Percentiles rank a stretch among this genome's conserved stretches.
Evolutionary conservation across 2,113 vertebrate genomes (phyloP).

Genomic region (Nothobranchius kuhntae): DNA sequence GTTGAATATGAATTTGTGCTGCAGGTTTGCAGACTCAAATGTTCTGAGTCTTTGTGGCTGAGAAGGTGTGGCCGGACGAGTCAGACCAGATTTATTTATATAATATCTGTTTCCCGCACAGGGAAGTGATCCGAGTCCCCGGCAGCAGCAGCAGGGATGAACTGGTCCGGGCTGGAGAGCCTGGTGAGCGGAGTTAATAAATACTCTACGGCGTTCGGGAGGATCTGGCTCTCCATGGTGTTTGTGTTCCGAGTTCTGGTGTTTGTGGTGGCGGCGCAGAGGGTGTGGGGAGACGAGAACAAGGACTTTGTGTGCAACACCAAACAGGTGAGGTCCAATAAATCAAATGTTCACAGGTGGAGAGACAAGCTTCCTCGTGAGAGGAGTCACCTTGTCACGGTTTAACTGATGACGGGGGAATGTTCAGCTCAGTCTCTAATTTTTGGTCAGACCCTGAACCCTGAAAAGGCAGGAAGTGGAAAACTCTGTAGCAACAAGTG

Average conservation of each 20-base stretch:
- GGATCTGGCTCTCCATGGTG: conserved; percentile 95
- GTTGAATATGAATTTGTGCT: too few relatives aligned
- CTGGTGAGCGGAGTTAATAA: conserved; percentile 91
- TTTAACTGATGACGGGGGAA: too few relatives aligned
- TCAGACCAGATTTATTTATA: too few relatives aligned
- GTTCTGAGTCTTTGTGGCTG: too few relatives aligned
- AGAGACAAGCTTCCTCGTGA: too few relatives aligned
- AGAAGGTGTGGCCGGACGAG: too few relatives aligned
- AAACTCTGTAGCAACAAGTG: too few relatives aligned
- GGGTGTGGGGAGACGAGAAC: conserved; percentile 91
- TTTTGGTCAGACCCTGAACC: too few relatives aligned
- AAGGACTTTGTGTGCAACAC: conserved; percentile 96
- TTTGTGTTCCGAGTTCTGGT: conserved; percentile 93
- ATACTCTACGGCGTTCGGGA: conserved; percentile 91
- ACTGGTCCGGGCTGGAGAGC: conserved; percentile 86
- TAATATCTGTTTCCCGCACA: conserved; percentile 1
- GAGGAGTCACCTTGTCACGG: not conserved
- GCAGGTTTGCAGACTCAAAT: too few relatives aligned
- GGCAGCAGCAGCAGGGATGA: conserved; percentile 67
- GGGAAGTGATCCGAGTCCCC: not conserved
- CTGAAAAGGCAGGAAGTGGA: too few relatives aligned
- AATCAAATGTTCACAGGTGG: not conserved
- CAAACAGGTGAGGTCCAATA: conserved; percentile 68
- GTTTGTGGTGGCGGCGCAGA: conserved; percentile 91
- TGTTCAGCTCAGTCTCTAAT: too few relatives aligned